Conservation (phyloP, 1,140 invertebrate species). For the Periplaneta americana region DNA sequence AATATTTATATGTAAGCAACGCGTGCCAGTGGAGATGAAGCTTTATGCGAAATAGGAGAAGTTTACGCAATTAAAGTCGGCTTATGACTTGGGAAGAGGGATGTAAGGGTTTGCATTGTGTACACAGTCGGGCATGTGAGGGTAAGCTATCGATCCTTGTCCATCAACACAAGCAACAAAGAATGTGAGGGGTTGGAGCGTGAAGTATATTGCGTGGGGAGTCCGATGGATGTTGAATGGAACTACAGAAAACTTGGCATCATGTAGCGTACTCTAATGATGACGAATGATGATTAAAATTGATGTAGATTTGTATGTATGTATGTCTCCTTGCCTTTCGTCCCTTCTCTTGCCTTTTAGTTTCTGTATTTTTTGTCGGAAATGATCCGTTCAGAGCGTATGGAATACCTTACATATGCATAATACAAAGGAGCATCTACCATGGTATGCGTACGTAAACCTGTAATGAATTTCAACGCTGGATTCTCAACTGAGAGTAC, state of each 20-base stretch:
- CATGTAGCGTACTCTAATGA: not conserved
- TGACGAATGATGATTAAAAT: slow-evolving; percentile 9
- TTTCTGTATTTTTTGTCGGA: too few species aligned
- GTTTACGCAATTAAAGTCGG: not conserved
- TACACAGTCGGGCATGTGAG: not conserved
- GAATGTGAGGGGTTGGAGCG: not conserved
- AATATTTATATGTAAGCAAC: too few species aligned
- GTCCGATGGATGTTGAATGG: not conserved
- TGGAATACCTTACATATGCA: too few species aligned
- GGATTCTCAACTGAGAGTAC: too few species aligned
- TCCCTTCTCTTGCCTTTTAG: not conserved
- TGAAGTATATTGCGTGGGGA: not conserved
- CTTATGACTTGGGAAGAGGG: too few species aligned
- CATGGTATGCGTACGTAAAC: too few species aligned
- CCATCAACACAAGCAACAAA: not conserved
- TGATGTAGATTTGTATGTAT: not conserved
- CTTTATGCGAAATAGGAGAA: too few species aligned
- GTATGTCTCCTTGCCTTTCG: not conserved
- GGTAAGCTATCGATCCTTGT: not conserved
- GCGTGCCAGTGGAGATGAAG: too few species aligned
- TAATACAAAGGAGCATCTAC: too few species aligned
- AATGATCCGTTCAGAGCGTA: too few species aligned
- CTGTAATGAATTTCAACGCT: too few species aligned
- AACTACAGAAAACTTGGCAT: not conserved
- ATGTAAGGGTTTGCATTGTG: not conserved